Evolutionary conservation across 2,113 vertebrate genomes (phyloP).

Genomic region (Odobenus rosmarus): DNA sequence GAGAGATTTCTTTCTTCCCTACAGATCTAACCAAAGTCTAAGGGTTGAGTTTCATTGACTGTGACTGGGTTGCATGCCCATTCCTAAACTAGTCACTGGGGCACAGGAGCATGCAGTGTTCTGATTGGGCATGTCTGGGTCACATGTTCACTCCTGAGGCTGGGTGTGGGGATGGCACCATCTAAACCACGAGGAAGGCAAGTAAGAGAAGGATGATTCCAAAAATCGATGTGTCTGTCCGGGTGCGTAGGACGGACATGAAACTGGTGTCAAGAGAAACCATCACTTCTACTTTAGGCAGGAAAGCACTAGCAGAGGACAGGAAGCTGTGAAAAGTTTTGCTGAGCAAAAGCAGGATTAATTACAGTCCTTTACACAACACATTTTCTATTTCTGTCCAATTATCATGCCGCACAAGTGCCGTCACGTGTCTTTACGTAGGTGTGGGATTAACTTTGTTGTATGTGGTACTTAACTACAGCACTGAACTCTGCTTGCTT

Average conservation of each 20-base stretch:
- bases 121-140: neutral
- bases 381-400: neutral
- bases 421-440: neutral
- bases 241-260: neutral
- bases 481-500: neutral
- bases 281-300: neutral
- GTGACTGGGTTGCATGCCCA: neutral
- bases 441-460: neutral
- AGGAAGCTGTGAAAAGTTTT: neutral
- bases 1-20: neutral
- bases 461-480: neutral
- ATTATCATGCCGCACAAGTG: accelerated
- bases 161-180: neutral
- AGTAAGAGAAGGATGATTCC: neutral
- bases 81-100: neutral
- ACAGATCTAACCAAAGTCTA: neutral
- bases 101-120: neutral
- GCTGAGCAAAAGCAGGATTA: neutral
- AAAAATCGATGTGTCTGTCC: neutral
- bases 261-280: neutral
- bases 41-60: neutral
- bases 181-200: neutral
- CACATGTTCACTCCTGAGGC: neutral
- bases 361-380: neutral
- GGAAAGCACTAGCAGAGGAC: neutral